Evolutionary conservation across 2,113 vertebrate species (phyloP), one percentile per base, ranked within the genome.

Genomic region (Prolemur simus): DNA sequence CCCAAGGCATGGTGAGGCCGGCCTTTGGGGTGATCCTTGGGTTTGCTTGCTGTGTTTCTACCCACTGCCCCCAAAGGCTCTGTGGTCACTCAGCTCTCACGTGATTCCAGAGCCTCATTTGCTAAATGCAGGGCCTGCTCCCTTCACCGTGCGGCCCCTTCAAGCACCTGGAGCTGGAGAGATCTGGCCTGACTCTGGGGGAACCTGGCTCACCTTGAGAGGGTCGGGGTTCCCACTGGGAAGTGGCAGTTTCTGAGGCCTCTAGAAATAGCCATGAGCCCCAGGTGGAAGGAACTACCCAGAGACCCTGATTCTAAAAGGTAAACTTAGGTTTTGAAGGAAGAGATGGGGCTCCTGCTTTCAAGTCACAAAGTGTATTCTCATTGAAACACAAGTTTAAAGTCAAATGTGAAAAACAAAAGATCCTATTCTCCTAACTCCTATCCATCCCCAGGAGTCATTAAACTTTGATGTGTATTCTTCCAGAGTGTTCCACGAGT

Each of bases 91-190:
- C 58, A 63, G 58, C 58, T 63, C 25, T 63, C 25, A 63, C 3
- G 10, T 63, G 25, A 63, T 27, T 63, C 9, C 25, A 14, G 29
- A 80, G 45, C 64, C 63, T 56, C 54, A 0, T 4, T 1, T 39
- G 54, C n/a, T 39, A 14, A 23, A 21, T 1, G 2, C 45, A 12
- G 11, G n/a, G 54, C 10, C 5, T 20, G 18, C 21, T 45, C 32
- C 25, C 47, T 13, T 34, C 2, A 34, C 6, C 2, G 5, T 1
- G 34, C 1, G n/a, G 32, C 29, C 10, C 66, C 25, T 8, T 23
- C 5, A 7, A 13, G 23, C n/a, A 64, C 47, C 23, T 6, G 34
- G 21, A 8, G 9, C 68, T 32, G 3, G 47, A 52, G 4, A 68
- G 56, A 56, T 63, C 23, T 29, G 54, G n/a, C 20, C 58, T 81